Conservation (phyloP, 2,797 vertebrate species). For the Mus spretus region DNA sequence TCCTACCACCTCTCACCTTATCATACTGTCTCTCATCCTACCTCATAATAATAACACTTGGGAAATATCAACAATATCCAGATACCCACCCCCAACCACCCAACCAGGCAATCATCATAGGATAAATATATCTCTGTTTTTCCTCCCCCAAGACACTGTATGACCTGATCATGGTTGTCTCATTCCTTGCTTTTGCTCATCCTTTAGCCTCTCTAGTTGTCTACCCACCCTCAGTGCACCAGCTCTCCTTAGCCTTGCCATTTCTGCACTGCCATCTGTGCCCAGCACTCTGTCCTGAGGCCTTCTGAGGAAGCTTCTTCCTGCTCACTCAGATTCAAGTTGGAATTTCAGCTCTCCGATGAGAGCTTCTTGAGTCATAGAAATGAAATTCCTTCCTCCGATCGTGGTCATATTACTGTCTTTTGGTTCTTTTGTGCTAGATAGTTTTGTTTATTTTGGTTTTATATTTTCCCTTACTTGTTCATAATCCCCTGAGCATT, state of each 20-base stretch:
- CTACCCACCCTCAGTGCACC: neutral
- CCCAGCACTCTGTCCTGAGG: neutral
- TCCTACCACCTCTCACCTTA: neutral
- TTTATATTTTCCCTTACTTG: neutral
- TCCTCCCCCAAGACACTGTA: fast-evolving
- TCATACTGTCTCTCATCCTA: neutral
- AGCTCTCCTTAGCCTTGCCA: neutral
- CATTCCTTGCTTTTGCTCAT: neutral
- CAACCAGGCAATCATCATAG: neutral
- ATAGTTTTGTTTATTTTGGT: slow-evolving; percentile 10
- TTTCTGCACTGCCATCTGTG: neutral
- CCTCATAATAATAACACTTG: neutral
- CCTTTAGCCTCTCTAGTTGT: neutral
- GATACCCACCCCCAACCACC: neutral
- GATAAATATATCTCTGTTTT: neutral
- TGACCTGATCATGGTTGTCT: neutral
- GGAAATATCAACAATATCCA: neutral
- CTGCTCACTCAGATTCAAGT: neutral
- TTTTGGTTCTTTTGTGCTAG: neutral
- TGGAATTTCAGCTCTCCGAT: neutral
- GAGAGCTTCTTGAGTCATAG: neutral
- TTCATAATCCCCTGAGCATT: neutral
- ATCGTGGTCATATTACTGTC: neutral
- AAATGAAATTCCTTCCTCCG: neutral
- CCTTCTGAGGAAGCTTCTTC: neutral